Evolutionary conservation across 2,113 vertebrate species (phyloP).

Genomic region (Anarhynchus alexandrinus): DNA sequence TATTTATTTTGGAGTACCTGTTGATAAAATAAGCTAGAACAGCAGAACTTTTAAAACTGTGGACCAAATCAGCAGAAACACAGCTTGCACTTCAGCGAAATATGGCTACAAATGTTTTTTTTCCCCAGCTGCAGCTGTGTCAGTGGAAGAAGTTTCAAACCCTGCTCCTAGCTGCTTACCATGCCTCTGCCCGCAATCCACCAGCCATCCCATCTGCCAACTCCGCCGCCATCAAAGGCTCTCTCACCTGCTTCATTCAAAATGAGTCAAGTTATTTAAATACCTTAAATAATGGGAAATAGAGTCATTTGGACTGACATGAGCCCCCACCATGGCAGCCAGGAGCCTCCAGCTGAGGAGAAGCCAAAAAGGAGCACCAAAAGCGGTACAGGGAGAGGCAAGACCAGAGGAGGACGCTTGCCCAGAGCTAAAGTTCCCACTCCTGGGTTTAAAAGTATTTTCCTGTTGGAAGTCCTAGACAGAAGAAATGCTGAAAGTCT

Average conservation of each 20-base stretch:
- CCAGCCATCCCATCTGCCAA: neutral
- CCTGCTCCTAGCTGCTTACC: neutral
- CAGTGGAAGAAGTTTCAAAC: neutral
- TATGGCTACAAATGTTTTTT: neutral
- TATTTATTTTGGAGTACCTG: constrained; percentile 25
- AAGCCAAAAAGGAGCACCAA: neutral
- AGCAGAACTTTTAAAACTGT: neutral
- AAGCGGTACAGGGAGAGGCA: neutral
- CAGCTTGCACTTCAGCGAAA: neutral
- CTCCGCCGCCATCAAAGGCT: neutral
- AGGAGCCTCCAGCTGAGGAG: neutral
- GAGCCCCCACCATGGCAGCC: neutral
- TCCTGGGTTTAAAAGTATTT: neutral
- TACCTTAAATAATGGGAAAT: neutral
- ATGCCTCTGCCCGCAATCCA: neutral
- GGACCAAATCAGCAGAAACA: neutral
- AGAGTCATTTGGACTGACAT: neutral
- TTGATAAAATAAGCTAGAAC: neutral
- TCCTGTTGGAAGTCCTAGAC: neutral
- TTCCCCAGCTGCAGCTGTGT: neutral
- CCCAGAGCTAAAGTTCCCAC: neutral
- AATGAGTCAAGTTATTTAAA: neutral
- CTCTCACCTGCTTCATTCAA: neutral
- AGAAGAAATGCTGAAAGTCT: neutral
- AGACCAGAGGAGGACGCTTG: neutral